These are phyloP conservation scores for Entelurus aequoreus DNA, from an alignment of 2,113 vertebrate genomes.

Conservation along the genomic window DNA sequence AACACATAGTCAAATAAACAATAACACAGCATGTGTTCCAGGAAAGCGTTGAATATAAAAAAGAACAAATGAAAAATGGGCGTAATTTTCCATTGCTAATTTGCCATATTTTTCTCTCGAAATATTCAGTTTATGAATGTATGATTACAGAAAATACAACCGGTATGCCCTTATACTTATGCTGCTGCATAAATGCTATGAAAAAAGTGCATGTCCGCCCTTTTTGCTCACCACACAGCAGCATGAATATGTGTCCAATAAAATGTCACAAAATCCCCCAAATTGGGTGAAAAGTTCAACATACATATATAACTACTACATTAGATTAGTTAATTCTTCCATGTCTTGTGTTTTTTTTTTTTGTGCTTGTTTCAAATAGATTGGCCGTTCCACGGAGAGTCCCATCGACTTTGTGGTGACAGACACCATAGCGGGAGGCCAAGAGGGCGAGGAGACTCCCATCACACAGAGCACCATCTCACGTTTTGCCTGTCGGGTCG, in stretches of 20 bases:
- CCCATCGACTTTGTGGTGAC: conserved; percentile 99
- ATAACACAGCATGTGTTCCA: no score
- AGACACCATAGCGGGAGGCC: conserved; percentile 89
- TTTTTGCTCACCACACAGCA: conserved; percentile 1
- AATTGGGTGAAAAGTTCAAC: neutral
- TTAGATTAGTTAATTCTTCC: neutral
- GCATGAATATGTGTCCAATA: neutral
- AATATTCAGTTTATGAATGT: neutral
- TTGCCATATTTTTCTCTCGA: neutral
- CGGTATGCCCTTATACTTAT: neutral
- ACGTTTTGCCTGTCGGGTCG: conserved; percentile 92
- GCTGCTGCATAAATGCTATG: neutral
- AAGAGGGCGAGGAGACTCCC: conserved; percentile 84
- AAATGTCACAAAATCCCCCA: neutral
- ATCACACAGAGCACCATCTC: conserved; percentile 98
- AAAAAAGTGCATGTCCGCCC: neutral
- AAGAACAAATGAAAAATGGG: no score
- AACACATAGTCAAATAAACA: no score
- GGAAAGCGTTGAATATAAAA: no score
- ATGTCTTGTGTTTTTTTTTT: conserved; percentile 21
- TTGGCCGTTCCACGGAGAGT: conserved; percentile 94
- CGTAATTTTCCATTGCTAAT: no score
- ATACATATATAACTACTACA: neutral
- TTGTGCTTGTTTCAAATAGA: conserved; percentile 62
- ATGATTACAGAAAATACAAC: neutral